A percentile compares a stretch with the other conserved stretches of the same genome.
Conservation (phyloP, 2,888 invertebrate species). For the Brachylomia viminalis region DNA sequence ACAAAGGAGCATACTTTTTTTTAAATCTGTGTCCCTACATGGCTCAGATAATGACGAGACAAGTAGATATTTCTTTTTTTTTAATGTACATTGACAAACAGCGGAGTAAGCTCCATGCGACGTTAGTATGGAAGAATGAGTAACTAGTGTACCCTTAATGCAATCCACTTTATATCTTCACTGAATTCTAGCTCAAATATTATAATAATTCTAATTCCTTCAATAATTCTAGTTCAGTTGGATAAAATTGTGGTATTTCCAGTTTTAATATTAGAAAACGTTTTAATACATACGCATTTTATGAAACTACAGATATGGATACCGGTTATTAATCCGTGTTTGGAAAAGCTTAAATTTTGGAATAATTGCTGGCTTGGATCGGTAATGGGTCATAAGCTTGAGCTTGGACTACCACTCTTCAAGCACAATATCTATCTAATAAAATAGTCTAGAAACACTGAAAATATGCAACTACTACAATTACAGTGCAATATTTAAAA, state of each 20-base stretch:
- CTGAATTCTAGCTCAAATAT: slow-evolving; percentile 23
- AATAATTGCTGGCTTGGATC: background rate
- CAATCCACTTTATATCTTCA: slow-evolving; percentile 35
- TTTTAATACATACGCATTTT: slow-evolving; percentile 5
- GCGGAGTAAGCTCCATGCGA: too few species aligned
- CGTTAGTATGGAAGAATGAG: too few species aligned
- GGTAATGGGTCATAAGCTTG: background rate
- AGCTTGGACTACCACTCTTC: background rate
- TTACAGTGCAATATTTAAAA: background rate
- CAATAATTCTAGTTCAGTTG: too few species aligned
- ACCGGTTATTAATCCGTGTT: background rate
- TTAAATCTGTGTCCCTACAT: too few species aligned
- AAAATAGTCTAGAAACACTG: too few species aligned
- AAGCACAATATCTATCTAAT: background rate
- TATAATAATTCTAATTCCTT: too few species aligned
- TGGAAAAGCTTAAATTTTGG: background rate
- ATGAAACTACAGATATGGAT: background rate
- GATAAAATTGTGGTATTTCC: slow-evolving; percentile 21
- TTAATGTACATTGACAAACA: too few species aligned
- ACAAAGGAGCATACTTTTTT: too few species aligned
- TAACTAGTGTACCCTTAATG: too few species aligned
- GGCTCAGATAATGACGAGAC: too few species aligned
- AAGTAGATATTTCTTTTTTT: too few species aligned
- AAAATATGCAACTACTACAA: background rate
- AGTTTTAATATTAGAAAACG: slow-evolving; percentile 6